Evolutionary conservation across 35 echinoderm and acorn worm species (phyloP), one percentile per base, ranked within the genome.

Genomic region (Eucidaris tribuloides): DNA sequence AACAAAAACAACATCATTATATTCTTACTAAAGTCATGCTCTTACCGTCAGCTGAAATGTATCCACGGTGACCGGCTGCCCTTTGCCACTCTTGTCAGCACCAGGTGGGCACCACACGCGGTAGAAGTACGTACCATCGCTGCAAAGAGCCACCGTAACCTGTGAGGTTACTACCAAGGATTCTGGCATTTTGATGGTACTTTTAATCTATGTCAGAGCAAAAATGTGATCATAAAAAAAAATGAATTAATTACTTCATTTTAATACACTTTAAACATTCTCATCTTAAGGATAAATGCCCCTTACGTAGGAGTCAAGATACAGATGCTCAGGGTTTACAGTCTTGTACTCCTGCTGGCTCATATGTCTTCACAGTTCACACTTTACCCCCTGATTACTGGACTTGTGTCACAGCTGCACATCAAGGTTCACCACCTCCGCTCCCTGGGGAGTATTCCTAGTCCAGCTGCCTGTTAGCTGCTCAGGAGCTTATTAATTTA

Each of bases 101-200:
- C 82, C 58, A 46, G 72, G 42, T 42, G 64, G 71, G 36, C 82
- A 84, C 89, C 89, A 91, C 48, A 91, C 46, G 62, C 90, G 66
- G 62, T 86, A 86, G 46, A 87, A 92, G 77, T 72, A 81, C 17
- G 83, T 81, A 41, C 90, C 90, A 81, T 92, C 90, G 76, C 58
- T 81, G 37, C 83, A 85, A 1, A 92, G 83, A 5, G 74, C 29
- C 22, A 92, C 43, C 2, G 90, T 92, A 30, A 85, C 62, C 28
- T 62, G 30, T 38, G 64, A 78, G 7, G 42, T 40, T 43, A 33
- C 25, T 6, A 70, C 39, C 7, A 62, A 65, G 9, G 42, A 27
- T 38, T 77, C 64, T 37, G 76, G 77, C 62, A 86, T 80, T 44
- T 62, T 65, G 33, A 91, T 76, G 23, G 24, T 42, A 48, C 71